These are phyloP conservation scores for Vimba vimba DNA, from an alignment of 2,113 vertebrate species.

Conservation along the genomic window DNA sequence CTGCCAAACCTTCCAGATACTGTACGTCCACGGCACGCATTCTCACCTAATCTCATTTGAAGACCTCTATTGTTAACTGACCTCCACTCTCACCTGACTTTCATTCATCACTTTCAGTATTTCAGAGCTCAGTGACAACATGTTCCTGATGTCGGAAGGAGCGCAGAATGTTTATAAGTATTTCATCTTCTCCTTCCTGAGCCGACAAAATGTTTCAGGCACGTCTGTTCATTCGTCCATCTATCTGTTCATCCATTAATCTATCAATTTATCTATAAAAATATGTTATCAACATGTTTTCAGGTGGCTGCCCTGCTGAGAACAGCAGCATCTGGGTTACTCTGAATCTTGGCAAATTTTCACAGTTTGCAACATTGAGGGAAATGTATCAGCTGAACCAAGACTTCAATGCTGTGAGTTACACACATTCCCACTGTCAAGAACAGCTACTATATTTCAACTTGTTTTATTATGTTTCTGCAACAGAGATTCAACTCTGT, in stretches of 20 bases:
- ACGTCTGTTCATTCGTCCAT: background rate
- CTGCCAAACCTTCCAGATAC: slow-evolving; percentile 72
- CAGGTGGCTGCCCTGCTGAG: slow-evolving; percentile 44
- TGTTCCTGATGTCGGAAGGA: slow-evolving; percentile 46
- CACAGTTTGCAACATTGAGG: slow-evolving; percentile 29
- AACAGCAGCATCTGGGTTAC: slow-evolving; percentile 53
- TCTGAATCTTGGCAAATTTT: slow-evolving; percentile 55
- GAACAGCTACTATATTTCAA: background rate
- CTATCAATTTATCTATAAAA: background rate
- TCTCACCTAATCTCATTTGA: background rate
- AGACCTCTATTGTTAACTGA: background rate
- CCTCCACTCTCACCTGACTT: background rate
- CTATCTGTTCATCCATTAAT: background rate
- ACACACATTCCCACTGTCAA: background rate
- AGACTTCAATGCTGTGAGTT: slow-evolving; percentile 56
- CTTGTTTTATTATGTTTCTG: background rate
- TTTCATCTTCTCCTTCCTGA: slow-evolving; percentile 70
- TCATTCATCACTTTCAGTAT: slow-evolving; percentile 62
- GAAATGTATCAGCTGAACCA: slow-evolving; percentile 53
- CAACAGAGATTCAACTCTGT: background rate
- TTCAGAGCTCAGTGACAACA: slow-evolving; percentile 59
- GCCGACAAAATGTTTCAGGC: slow-evolving; percentile 64
- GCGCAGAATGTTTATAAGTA: slow-evolving; percentile 59
- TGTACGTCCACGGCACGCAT: slow-evolving; percentile 64
- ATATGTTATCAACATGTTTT: background rate